phyloP scores from a whole-genome alignment of 2,113 vertebrate species.

The Cheirogaleus medius region DNA sequence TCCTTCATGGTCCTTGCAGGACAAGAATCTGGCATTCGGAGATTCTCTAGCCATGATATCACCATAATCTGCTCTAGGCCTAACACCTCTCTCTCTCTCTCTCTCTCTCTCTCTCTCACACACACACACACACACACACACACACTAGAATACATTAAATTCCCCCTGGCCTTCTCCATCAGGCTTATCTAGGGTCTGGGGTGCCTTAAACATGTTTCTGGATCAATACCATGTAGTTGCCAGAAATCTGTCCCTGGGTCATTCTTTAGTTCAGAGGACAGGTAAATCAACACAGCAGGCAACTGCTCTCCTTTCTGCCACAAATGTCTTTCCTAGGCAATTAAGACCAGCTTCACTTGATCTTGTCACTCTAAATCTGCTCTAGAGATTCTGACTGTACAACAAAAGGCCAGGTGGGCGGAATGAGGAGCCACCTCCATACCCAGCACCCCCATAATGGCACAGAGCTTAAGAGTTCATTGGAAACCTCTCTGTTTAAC shows the following conservation, averaged over 20 bases:
- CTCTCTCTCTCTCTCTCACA: fast-evolving
- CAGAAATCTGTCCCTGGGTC: not conserved
- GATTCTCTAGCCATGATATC: not conserved
- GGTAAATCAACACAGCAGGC: not conserved
- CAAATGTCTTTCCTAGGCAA: not conserved
- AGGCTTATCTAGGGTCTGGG: not conserved
- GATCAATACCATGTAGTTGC: not conserved
- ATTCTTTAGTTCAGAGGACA: not conserved
- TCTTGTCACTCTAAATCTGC: not conserved
- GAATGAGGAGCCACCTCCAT: not conserved
- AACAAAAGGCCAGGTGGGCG: not conserved
- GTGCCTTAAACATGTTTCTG: not conserved
- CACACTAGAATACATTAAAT: not conserved
- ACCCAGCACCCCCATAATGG: too few species aligned
- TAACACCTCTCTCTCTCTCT: too few species aligned
- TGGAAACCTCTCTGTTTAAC: not conserved
- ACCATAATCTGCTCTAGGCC: not conserved
- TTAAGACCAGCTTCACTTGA: not conserved
- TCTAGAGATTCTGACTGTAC: not conserved
- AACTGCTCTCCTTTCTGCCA: not conserved
- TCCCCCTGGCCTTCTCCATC: not conserved
- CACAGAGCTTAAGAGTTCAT: not conserved
- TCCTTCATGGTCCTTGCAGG: not conserved
- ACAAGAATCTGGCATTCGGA: not conserved
- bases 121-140: not conserved